A percentile compares a stretch with the other conserved stretches of the same genome.
Conservation (phyloP, 2,888 invertebrate species). For the Lasioglossum oenotherae region DNA sequence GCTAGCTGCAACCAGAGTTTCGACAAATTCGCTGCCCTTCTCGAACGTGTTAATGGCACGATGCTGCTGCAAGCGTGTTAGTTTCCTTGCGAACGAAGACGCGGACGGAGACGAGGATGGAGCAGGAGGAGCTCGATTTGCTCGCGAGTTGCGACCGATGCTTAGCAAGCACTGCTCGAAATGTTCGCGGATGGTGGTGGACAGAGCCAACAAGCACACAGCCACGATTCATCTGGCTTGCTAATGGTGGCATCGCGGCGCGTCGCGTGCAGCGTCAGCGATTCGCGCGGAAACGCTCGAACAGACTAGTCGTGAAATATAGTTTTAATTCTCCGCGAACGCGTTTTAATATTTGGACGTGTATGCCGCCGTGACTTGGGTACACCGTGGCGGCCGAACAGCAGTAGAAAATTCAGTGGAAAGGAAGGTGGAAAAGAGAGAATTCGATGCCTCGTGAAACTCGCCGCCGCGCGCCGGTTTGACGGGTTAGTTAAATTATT, state of each 20-base stretch:
- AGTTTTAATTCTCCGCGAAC: constrained; percentile 71
- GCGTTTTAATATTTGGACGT: constrained; percentile 67
- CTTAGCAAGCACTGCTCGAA: constrained; percentile 2
- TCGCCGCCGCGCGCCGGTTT: constrained; percentile 10
- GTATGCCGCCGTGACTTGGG: constrained; percentile 22
- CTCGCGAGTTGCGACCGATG: background rate
- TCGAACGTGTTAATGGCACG: background rate
- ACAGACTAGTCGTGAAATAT: constrained; percentile 65
- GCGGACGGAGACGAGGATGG: background rate
- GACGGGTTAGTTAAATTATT: constrained; percentile 73
- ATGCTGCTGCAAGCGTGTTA: background rate
- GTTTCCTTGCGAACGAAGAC: background rate
- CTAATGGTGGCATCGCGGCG: background rate
- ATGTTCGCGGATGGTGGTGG: background rate
- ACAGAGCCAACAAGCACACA: background rate
- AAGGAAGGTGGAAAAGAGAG: constrained; percentile 1
- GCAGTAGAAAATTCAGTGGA: background rate
- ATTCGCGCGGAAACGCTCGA: constrained; percentile 19
- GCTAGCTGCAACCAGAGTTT: background rate
- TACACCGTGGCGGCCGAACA: background rate
- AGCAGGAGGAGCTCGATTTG: background rate
- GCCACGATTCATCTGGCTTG: background rate
- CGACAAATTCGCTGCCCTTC: background rate
- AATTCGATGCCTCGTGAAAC: constrained; percentile 23
- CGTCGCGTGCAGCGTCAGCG: background rate